Evolutionary conservation across 2,888 invertebrate species (phyloP).

Genomic region (Calameuta pallipes): DNA sequence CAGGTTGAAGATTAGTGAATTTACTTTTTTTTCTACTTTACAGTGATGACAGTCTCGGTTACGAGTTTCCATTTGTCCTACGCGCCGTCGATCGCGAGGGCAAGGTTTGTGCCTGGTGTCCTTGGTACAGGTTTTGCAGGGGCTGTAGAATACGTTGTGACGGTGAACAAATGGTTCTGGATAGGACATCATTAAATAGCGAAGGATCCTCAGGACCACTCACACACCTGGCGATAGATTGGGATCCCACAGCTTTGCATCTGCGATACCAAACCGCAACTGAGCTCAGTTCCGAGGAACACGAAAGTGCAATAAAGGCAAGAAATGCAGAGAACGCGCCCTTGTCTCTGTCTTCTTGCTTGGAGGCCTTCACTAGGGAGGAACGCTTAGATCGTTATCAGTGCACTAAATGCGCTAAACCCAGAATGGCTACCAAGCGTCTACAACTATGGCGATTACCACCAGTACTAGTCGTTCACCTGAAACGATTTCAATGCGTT

Average conservation of each 20-base stretch:
- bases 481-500: conserved; percentile 92
- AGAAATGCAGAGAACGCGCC: conserved; percentile 82
- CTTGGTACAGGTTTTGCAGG: conserved; percentile 85
- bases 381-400: conserved; percentile 89
- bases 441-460: conserved; percentile 93
- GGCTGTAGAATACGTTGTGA: conserved; percentile 86
- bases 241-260: conserved; percentile 95
- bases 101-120: conserved; percentile 80
- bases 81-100: conserved; percentile 82
- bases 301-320: conserved; percentile 78
- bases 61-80: conserved; percentile 92
- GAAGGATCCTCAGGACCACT: conserved; percentile 12
- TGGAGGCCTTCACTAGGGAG: conserved; percentile 88
- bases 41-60: conserved; percentile 92
- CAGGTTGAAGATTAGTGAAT: not conserved
- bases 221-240: conserved; percentile 83
- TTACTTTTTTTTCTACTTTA: conserved; percentile 40
- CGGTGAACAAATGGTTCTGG: conserved; percentile 68
- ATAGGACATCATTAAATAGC: conserved; percentile 16
- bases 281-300: conserved; percentile 77
- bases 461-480: conserved; percentile 88
- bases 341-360: conserved; percentile 85
- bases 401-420: conserved; percentile 85
- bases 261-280: conserved; percentile 83
- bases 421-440: conserved; percentile 89